Base-by-base conservation (phyloP, 2,888 invertebrate species). In the Nezara viridula region DNA sequence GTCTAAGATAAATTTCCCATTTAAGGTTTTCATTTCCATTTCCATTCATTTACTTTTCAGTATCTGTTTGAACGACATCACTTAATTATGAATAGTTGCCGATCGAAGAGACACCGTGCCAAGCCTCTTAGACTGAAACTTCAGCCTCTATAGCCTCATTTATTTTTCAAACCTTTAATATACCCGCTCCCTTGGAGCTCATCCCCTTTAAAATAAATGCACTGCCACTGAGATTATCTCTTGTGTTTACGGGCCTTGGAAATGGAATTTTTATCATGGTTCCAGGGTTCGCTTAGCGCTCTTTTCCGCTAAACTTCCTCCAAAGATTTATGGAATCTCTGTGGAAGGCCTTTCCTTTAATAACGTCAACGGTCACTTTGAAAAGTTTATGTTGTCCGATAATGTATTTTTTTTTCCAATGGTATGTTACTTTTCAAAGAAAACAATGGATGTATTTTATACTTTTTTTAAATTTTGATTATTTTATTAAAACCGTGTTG, bases 191-290 rank as follows among this genome's bases (percentile, higher is more conserved):
- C 44, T 81, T 81, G n/a, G n/a, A 73, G 24, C 44, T n/a, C 81
- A n/a, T 44, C 81, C 81, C 37, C 66, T 73, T 73, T 73, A 73
- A 73, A 73, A 73, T 73, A 73, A 32, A 32, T 73, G 66, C 37
- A 73, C 66, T 44, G 81, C 81, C 81, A 44, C 66, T n/a, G 44
- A 81, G 81, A 81, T 81, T 81, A 81, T 81, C 81, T 81, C 81
- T 21, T 10, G 24, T 44, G 44, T 81, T 47, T 81, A 81, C 81
- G 81, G n/a, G 44, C 66, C 5, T n/a, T 47, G 81, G 44, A 81
- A 81, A 81, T 81, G 81, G 47, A 81, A 81, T 81, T 81, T 81
- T 81, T 81, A 81, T 81, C 81, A 81, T 44, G 81, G 81, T 1
- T 19, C 32, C 81, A 44, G 32, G 44, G n/a, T 32, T 37, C 32